phyloP scores from a whole-genome alignment of 2,797 vertebrate species.

The Protosalanx chinensis region DNA sequence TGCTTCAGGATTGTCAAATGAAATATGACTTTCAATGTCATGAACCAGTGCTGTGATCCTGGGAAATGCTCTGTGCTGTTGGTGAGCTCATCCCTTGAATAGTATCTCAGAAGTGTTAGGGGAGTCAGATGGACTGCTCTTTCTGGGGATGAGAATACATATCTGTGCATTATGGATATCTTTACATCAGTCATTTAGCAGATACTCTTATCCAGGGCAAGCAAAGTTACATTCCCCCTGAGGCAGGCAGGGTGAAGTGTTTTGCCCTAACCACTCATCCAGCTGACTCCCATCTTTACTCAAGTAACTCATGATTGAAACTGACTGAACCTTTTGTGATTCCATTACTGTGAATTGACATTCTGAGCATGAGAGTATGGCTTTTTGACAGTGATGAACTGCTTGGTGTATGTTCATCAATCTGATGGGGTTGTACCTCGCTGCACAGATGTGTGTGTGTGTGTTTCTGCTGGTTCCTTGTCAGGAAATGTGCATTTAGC shows the following conservation, averaged over 20 bases:
- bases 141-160: no score
- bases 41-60: background rate
- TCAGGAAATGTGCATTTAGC: background rate
- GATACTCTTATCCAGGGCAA: no score
- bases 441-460: background rate
- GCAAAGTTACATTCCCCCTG: no score
- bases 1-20: conserved; percentile 12
- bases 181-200: no score
- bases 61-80: background rate
- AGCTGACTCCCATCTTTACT: no score
- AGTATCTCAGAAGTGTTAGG: background rate
- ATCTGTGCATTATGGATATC: no score
- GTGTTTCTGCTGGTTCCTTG: background rate
- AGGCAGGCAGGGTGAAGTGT: no score
- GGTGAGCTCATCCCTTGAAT: background rate
- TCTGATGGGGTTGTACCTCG: background rate
- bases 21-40: conserved; percentile 35
- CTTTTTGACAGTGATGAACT: no score
- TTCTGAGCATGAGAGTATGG: background rate
- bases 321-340: no score
- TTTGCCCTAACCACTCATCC: no score
- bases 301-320: no score
- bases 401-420: background rate
- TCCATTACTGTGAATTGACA: background rate
- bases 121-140: background rate